phyloP scores from a whole-genome alignment of 2,888 invertebrate species.

The Saturnia japonica region DNA sequence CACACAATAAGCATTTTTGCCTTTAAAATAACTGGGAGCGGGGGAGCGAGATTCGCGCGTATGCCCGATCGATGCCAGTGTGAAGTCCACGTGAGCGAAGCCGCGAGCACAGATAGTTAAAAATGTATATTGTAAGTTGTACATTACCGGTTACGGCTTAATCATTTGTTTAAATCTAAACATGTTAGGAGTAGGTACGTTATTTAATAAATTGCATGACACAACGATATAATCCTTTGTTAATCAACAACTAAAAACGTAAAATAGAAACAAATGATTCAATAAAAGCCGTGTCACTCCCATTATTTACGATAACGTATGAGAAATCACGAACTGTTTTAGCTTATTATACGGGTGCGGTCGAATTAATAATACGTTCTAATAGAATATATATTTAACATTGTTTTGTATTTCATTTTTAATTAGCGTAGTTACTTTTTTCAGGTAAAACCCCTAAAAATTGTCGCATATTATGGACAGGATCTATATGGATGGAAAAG shows the following conservation, averaged over 20 bases:
- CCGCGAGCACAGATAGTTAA: too few relatives aligned
- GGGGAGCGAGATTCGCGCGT: too few relatives aligned
- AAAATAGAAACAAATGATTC: conserved; percentile 46
- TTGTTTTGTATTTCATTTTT: background rate
- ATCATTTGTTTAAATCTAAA: background rate
- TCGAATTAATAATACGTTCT: background rate
- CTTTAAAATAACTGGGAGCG: too few relatives aligned
- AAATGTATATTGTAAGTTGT: too few relatives aligned
- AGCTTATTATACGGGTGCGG: background rate
- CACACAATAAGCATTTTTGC: too few relatives aligned
- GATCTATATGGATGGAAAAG: too few relatives aligned
- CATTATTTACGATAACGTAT: conserved; percentile 24
- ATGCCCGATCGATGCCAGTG: too few relatives aligned
- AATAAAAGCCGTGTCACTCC: conserved; percentile 44
- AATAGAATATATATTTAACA: background rate
- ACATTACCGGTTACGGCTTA: too few relatives aligned
- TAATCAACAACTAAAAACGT: conserved; percentile 19
- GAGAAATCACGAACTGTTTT: conserved; percentile 12
- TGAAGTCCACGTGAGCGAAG: too few relatives aligned
- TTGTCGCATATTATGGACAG: too few relatives aligned
- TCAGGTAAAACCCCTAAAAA: background rate
- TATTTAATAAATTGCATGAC: conserved; percentile 18
- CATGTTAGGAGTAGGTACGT: background rate
- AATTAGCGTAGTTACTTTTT: background rate
- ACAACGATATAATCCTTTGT: conserved; percentile 22